phyloP scores from a whole-genome alignment of 2,797 vertebrate species.

The Pseudocheirus occidentalis region DNA sequence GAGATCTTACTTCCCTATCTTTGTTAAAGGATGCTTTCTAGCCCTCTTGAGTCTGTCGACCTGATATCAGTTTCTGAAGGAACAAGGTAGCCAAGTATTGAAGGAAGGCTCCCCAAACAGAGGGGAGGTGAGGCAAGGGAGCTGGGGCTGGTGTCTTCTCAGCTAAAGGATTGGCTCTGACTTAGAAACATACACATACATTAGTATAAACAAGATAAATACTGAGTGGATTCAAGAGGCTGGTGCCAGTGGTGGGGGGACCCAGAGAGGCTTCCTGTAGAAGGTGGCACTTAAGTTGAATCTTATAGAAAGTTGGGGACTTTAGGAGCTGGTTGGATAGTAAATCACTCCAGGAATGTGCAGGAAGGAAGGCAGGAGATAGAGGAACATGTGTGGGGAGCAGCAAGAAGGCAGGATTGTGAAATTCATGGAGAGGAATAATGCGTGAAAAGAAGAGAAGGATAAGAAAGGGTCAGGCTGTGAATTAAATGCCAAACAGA shows the following conservation, averaged over 20 bases:
- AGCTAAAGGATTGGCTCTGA: neutral
- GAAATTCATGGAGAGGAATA: neutral
- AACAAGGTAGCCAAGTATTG: neutral
- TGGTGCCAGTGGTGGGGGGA: neutral
- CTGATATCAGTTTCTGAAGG: neutral
- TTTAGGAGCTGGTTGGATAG: neutral
- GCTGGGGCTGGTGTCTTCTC: neutral
- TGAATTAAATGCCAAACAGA: neutral
- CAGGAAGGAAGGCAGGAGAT: neutral
- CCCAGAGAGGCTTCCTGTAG: neutral
- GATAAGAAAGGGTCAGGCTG: neutral
- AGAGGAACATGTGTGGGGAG: neutral
- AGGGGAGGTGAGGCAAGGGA: neutral
- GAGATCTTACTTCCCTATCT: neutral
- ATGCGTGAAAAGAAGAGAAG: neutral
- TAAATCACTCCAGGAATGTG: neutral
- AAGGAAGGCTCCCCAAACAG: neutral
- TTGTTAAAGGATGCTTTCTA: neutral
- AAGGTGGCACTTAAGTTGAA: neutral
- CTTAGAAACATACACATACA: neutral
- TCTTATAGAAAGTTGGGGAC: neutral
- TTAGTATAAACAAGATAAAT: neutral
- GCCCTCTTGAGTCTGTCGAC: neutral
- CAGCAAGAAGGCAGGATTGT: neutral
- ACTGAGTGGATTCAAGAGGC: neutral